phyloP scores from a whole-genome alignment of 2,113 vertebrate species.

The Monopterus albus region DNA sequence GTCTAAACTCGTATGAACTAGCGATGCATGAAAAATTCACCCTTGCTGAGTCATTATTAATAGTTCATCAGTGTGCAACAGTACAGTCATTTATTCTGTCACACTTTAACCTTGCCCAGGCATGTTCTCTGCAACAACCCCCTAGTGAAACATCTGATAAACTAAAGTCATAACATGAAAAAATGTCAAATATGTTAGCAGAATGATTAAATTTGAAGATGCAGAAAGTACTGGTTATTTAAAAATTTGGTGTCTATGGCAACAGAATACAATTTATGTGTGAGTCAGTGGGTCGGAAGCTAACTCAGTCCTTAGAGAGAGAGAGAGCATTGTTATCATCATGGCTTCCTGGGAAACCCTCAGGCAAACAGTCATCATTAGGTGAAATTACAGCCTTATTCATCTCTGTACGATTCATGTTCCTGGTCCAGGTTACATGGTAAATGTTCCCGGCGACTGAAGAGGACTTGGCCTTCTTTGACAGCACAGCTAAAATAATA shows the following conservation, averaged over 20 bases:
- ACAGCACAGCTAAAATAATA: conserved; percentile 5
- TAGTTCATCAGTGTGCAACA: not conserved
- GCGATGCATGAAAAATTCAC: conserved; percentile 10
- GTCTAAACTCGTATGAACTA: conserved; percentile 16
- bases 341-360: conserved; percentile 6
- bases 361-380: conserved; percentile 34
- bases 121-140: conserved; percentile 22
- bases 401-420: conserved; percentile 13
- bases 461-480: not conserved
- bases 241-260: conserved; percentile 34
- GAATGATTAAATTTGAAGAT: conserved; percentile 18
- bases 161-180: conserved; percentile 22
- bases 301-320: conserved; percentile 23
- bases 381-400: conserved; percentile 26
- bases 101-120: conserved; percentile 18
- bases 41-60: conserved; percentile 29
- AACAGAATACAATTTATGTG: conserved; percentile 39
- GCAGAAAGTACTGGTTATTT: conserved; percentile 5
- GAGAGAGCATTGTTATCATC: conserved; percentile 24
- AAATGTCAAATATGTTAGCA: not conserved
- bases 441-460: conserved; percentile 12
- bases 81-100: conserved; percentile 30
- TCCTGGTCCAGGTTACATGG: conserved; percentile 10
- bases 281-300: conserved; percentile 48
- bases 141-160: conserved; percentile 18